These are phyloP conservation scores for Lydus trimaculatus DNA, from an alignment of 2,888 invertebrate species.

Conservation along the genomic window DNA sequence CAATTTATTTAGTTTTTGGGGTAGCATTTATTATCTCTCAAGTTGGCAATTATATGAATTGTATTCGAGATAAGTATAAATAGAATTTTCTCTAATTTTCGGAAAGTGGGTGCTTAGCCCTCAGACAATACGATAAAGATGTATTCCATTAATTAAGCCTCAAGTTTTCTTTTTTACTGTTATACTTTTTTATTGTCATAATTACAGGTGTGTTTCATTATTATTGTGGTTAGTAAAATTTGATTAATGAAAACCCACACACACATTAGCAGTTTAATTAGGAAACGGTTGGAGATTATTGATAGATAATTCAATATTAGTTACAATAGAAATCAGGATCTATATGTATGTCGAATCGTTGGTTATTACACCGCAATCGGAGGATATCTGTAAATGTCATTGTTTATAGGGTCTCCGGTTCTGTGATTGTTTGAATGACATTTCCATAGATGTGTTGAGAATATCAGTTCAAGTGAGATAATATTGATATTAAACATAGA, in stretches of 20 bases:
- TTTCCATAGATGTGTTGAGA: constrained; percentile 14
- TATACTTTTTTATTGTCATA: too few species aligned
- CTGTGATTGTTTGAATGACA: constrained; percentile 26
- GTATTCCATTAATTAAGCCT: too few species aligned
- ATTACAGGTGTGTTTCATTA: too few species aligned
- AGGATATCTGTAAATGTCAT: constrained; percentile 20
- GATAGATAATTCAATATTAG: background rate
- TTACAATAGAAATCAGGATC: constrained; percentile 1
- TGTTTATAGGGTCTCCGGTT: constrained; percentile 25
- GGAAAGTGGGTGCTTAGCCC: too few species aligned
- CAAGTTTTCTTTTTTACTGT: too few species aligned
- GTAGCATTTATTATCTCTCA: background rate
- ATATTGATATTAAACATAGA: constrained; percentile 1
- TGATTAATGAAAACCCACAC: too few species aligned
- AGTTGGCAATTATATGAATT: too few species aligned
- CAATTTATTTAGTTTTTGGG: background rate
- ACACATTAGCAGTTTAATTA: background rate
- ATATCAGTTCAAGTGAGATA: background rate
- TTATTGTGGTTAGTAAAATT: too few species aligned
- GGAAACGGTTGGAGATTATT: background rate
- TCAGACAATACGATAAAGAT: too few species aligned
- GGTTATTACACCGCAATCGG: background rate
- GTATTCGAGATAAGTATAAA: too few species aligned
- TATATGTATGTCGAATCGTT: background rate
- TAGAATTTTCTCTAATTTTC: too few species aligned